These are phyloP conservation scores for Phragmatobia fuliginosa DNA, from an alignment of 2,888 invertebrate genomes.

Conservation along the genomic window DNA sequence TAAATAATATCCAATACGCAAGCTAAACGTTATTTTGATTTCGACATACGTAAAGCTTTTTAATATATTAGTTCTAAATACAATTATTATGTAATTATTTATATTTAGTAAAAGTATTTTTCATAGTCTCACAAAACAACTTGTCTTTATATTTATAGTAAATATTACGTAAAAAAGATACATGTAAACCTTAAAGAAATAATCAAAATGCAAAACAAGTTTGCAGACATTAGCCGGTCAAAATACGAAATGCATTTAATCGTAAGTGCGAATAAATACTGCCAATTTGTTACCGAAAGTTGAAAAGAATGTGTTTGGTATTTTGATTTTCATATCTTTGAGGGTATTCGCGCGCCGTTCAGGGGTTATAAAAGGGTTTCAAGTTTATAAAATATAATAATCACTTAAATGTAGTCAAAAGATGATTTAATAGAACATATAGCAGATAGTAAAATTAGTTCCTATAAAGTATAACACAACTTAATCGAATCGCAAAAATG, in stretches of 20 bases:
- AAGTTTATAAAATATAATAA: background rate
- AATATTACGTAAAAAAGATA: background rate
- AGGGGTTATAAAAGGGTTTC: background rate
- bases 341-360: background rate
- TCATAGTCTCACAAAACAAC: conserved; percentile 54
- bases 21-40: conserved; percentile 40
- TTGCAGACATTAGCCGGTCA: conserved; percentile 5
- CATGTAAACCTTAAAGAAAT: conserved; percentile 1
- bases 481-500: background rate
- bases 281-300: conserved; percentile 17
- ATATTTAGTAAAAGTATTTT: conserved; percentile 60
- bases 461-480: background rate
- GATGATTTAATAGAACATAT: background rate
- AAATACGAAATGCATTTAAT: conserved; percentile 9
- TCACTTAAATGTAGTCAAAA: background rate
- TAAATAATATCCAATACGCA: conserved; percentile 39
- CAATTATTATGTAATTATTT: conserved; percentile 56
- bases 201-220: conserved; percentile 8
- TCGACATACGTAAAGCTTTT: conserved; percentile 45
- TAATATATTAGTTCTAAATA: conserved; percentile 46
- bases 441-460: background rate
- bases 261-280: conserved; percentile 14
- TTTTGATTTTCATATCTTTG: conserved; percentile 18
- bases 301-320: conserved; percentile 6
- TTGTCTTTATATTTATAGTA: conserved; percentile 25